phyloP scores from a whole-genome alignment of 1,140 invertebrate genomes.

The Trissolcus basalis region DNA sequence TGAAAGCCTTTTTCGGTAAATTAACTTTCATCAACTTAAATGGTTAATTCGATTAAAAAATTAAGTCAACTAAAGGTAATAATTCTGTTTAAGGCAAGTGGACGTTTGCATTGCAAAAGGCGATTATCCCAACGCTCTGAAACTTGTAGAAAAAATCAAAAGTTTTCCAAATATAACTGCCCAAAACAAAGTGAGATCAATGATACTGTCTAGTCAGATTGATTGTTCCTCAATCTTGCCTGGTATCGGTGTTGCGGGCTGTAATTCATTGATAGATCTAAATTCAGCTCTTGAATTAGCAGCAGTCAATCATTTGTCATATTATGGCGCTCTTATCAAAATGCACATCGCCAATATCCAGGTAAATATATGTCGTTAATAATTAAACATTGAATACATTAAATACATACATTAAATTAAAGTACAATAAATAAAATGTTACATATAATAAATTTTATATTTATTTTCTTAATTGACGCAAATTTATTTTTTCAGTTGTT shows the following conservation, averaged over 20 bases:
- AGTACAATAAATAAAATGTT: too few species aligned
- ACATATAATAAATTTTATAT: conserved; percentile 16
- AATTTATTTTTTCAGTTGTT: conserved; percentile 80
- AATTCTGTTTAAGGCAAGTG: conserved; percentile 77
- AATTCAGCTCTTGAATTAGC: conserved; percentile 84
- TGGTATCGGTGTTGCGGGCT: conserved; percentile 74
- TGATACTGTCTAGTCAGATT: conserved; percentile 85
- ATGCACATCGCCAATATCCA: conserved; percentile 86
- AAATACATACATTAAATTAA: too few species aligned
- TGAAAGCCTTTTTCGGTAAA: conserved; percentile 79
- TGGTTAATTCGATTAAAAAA: neutral
- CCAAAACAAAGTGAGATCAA: conserved; percentile 80
- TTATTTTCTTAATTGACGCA: conserved; percentile 26
- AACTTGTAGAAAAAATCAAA: conserved; percentile 78
- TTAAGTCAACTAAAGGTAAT: neutral
- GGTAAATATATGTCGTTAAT: conserved; percentile 68
- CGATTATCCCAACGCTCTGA: conserved; percentile 80
- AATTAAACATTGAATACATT: too few species aligned
- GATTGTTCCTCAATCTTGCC: conserved; percentile 78
- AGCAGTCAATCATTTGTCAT: conserved; percentile 84
- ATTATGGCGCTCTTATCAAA: conserved; percentile 84
- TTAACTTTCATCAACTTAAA: neutral
- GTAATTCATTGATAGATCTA: conserved; percentile 79
- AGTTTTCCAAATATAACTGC: conserved; percentile 77
- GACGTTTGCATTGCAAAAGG: conserved; percentile 83